Base-by-base conservation (phyloP, 2,888 invertebrate genomes). In the Carterocephalus palaemon region DNA sequence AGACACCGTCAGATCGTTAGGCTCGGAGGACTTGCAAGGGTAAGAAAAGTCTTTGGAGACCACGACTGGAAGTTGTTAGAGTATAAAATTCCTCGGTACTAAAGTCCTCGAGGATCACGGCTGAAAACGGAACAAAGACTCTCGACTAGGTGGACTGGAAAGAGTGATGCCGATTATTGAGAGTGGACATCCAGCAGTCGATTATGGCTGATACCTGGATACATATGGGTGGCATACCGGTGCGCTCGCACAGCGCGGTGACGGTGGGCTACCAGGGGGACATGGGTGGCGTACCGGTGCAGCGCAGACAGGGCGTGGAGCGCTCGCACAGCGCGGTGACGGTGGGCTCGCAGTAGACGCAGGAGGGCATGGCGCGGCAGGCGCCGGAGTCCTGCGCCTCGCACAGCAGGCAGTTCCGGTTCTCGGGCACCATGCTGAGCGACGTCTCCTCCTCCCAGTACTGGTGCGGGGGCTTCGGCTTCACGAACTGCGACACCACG, bases 381-480 rank as follows among this genome's bases (percentile, higher is more conserved):
- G 82, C 81, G 0, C 85, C 85, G 0, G 83, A 75, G 64, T 85
- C 86, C 54, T 75, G 72, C 4, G 63, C 53, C 68, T 86, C 85
- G 23, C 85, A 86, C 17, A 86, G 62, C 51, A 85, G 52, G 48
- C 85, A 86, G 70, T 86, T 86, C 62, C 77, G 75, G 56, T 77
- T 81, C 64, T 85, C 84, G 0, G 84, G 76, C 1, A 73, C 57
- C 8, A 80, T 57, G 17, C 75, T 71, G 28, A 74, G 57, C 1
- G 81, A 75, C 0, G 82, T 83, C 59, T 83, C 82, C 47, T 84
- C 83, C 52, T 82, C 80, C 85, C 85, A 85, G 59, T 80, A 80
- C 59, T 82, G 80, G 54, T 84, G 84, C 0, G 85, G 82, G 0
- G 83, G 75, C 53, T 80, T 81, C 1, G 83, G 83, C 47, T 77